Evolutionary conservation across 2,888 invertebrate genomes (phyloP), one percentile per base, ranked within the genome.

Genomic region (Drosophila rellima): DNA sequence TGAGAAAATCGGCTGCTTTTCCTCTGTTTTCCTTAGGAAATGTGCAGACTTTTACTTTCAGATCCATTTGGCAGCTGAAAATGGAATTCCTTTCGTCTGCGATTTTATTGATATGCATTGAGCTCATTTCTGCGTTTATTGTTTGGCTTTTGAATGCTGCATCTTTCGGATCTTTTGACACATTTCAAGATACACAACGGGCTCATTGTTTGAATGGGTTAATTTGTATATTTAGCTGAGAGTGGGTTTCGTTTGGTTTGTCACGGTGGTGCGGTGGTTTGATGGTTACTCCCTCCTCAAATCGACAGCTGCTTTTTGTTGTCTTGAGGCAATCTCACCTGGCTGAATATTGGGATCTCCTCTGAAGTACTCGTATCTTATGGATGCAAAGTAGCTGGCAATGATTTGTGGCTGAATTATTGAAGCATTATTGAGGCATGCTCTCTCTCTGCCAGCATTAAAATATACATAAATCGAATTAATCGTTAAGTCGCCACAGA

Each of bases 201-300:
- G 64, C 42, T 23, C 56, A 42, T 83, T 88, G 80, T 81, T 74
- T 72, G 80, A 82, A 82, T 74, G 89, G 88, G 88, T 86, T 86
- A 89, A 86, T 86, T 86, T 86, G 85, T 89, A 78, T 88, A 82
- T 82, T 85, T 89, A 86, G 74, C 70, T 55, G 72, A 67, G 72
- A 67, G 52, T 39, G 55, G 45, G 45, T 45, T 61, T 10, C 23
- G 39, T n/a, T 47, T 10, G 23, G 42, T n/a, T 47, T 55, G 40
- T 54, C 55, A 50, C 17, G 17, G 47, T 15, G 8, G 18, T 50
- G 44, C 42, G 29, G 29, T 44, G 42, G 44, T 40, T 56, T 18
- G 29, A 13, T 52, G 26, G 33, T 31, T 37, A 47, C 15, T 13
- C 18, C 31, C 18, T 31, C 33, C 37, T 15, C 55, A 35, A 31